Percentiles rank a stretch among this genome's conserved stretches.
Conservation (phyloP, 2,888 invertebrate species). For the Pristionchus exspectatus region DNA sequence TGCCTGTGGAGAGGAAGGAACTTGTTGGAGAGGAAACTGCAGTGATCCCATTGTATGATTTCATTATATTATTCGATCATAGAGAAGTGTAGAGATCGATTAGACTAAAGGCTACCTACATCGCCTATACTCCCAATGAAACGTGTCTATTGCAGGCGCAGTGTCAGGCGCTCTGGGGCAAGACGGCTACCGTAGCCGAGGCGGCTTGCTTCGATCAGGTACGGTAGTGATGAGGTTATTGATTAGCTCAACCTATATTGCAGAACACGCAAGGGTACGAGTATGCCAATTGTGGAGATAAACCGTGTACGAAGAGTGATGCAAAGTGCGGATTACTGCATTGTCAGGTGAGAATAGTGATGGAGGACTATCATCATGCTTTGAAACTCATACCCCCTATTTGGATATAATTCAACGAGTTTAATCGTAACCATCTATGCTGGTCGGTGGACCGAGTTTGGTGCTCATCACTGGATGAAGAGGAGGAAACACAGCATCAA, state of each 20-base stretch:
- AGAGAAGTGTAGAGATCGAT: not conserved
- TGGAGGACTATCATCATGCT: not conserved
- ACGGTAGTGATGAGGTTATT: not conserved
- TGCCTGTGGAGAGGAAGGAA: conserved; percentile 85
- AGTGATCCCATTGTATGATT: conserved; percentile 55
- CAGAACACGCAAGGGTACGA: conserved; percentile 89
- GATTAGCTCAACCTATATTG: not conserved
- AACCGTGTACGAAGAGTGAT: conserved; percentile 81
- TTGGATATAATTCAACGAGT: no score
- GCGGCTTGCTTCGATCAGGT: conserved; percentile 91
- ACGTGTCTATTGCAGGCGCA: conserved; percentile 85
- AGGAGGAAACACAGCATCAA: no score
- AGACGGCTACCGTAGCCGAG: conserved; percentile 86
- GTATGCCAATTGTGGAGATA: conserved; percentile 92
- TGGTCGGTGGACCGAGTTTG: no score
- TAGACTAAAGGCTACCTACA: not conserved
- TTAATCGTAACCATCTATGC: no score
- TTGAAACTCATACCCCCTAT: no score
- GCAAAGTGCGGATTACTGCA: conserved; percentile 95
- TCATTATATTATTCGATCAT: not conserved
- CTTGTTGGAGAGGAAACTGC: conserved; percentile 79
- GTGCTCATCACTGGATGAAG: no score
- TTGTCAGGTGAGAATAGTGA: conserved; percentile 84
- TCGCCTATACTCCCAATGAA: not conserved
- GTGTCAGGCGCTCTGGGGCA: conserved; percentile 95